Percentiles rank a stretch among this genome's conserved stretches.
phyloP scores from a whole-genome alignment of 2,113 vertebrate genomes.

The Pagrus major region DNA sequence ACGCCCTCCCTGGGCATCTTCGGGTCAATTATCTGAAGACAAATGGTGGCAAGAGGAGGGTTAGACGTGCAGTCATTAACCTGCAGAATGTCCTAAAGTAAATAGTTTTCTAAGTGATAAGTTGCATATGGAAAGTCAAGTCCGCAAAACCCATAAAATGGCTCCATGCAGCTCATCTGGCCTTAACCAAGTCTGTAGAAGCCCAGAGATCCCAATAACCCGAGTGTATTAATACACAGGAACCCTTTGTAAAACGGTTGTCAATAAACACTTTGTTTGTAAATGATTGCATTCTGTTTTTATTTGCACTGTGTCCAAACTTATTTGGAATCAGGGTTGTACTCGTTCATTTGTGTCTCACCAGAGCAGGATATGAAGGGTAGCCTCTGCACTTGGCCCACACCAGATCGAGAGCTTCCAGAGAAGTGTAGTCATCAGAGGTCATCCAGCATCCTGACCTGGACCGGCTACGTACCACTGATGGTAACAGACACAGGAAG shows the following conservation, averaged over 20 bases:
- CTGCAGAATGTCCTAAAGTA: not conserved
- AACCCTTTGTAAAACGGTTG: too few species aligned
- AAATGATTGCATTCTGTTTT: too few species aligned
- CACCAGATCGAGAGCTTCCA: conserved; percentile 96
- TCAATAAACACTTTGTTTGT: too few species aligned
- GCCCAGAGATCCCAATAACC: too few species aligned
- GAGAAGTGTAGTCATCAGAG: conserved; percentile 93
- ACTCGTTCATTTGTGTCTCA: conserved; percentile 83
- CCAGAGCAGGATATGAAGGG: conserved; percentile 97
- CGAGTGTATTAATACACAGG: too few species aligned
- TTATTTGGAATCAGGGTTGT: too few species aligned
- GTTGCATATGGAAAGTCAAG: too few species aligned
- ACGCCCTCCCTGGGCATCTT: conserved; percentile 99
- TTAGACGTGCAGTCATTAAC: not conserved
- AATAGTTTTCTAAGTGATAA: too few species aligned
- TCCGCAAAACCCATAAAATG: too few species aligned
- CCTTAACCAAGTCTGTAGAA: too few species aligned
- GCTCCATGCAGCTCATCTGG: too few species aligned
- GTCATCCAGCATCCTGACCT: conserved; percentile 92
- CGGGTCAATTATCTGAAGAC: conserved; percentile 94
- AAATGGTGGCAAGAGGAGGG: not conserved
- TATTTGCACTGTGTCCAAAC: too few species aligned
- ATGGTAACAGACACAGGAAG: conserved; percentile 28
- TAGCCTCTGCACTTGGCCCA: conserved; percentile 99
- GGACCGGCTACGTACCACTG: conserved; percentile 93